Percentiles rank a stretch among this genome's conserved stretches.
Conservation (phyloP, 2,888 invertebrate species). For the Lasiommata megera region DNA sequence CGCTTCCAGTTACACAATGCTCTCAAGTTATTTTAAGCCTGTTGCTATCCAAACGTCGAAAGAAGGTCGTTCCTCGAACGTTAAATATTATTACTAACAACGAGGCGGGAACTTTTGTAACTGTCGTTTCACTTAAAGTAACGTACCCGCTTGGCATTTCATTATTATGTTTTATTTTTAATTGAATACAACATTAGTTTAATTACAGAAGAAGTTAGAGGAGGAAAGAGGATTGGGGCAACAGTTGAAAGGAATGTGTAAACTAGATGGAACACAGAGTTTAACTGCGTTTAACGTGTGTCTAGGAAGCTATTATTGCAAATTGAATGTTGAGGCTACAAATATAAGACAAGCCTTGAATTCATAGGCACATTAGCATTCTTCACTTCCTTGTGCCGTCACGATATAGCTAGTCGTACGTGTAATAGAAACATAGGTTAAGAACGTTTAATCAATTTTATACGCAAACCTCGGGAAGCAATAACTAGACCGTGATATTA, state of each 20-base stretch:
- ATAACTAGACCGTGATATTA: slow-evolving; percentile 70
- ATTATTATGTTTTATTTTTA: slow-evolving; percentile 21
- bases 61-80: slow-evolving; percentile 46
- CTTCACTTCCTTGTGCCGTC: slow-evolving; percentile 69
- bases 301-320: slow-evolving; percentile 62
- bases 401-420: slow-evolving; percentile 57
- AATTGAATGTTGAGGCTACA: slow-evolving; percentile 66
- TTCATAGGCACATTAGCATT: slow-evolving; percentile 77
- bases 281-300: slow-evolving; percentile 16
- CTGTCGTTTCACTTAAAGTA: slow-evolving; percentile 29
- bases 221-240: background rate
- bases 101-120: slow-evolving; percentile 38
- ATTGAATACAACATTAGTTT: background rate
- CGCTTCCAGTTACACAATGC: slow-evolving; percentile 60
- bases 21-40: slow-evolving; percentile 52
- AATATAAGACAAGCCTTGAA: slow-evolving; percentile 75
- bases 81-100: slow-evolving; percentile 37
- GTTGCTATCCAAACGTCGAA: slow-evolving; percentile 51
- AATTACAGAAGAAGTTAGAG: background rate
- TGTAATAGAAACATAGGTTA: slow-evolving; percentile 22
- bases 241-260: background rate
- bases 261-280: background rate
- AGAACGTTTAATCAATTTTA: slow-evolving; percentile 41
- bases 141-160: slow-evolving; percentile 16
- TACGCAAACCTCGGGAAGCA: slow-evolving; percentile 53